Evolutionary conservation across 2,888 invertebrate species (phyloP), one percentile per base, ranked within the genome.

Genomic region (Mechanitis messenoides): DNA sequence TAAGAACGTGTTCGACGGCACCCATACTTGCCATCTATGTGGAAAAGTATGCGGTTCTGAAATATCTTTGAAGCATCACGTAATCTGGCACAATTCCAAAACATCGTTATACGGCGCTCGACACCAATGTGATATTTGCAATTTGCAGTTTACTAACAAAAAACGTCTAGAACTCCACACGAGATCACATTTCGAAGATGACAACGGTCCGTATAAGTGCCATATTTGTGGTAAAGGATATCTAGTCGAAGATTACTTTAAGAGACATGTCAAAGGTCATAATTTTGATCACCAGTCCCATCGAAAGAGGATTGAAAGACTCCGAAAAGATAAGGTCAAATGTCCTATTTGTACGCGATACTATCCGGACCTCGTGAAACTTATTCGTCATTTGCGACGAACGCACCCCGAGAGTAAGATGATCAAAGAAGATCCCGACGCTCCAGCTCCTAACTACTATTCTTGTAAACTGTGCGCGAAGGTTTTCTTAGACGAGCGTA

Each of bases 401-500:
- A 85, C 85, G 33, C 91, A 91, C 65, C 91, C 91, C 0, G 87
- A 90, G 69, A 87, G 87, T 68, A 90, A 90, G 70, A 90, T 91
- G 90, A 84, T 91, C n/a, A 91, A 91, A 65, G 70, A 77, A 4
- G 91, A 91, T 63, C 90, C 90, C 0, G 90, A 89, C 65, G 90
- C 86, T 11, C 88, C 89, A 0, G 78, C 85, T n/a, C 81, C 75
- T 9, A 72, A 71, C 2, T 83, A 83, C 62, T 83, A 76, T 70
- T 80, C 87, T 0, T 91, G 91, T 69, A 87, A 87, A 64, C 72
- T 90, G 35, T 91, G 91, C 73, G 87, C 89, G 9, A 87, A 87
- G 69, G 81, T 83, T 12, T 91, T 90, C 73, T 68, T 81, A 9
- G 84, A 87, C 63, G 84, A 85, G 62, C 73, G 79, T 1, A 71